Evolutionary conservation across 2,797 vertebrate species (phyloP).

Genomic region (Otolemur crassicaudatus): DNA sequence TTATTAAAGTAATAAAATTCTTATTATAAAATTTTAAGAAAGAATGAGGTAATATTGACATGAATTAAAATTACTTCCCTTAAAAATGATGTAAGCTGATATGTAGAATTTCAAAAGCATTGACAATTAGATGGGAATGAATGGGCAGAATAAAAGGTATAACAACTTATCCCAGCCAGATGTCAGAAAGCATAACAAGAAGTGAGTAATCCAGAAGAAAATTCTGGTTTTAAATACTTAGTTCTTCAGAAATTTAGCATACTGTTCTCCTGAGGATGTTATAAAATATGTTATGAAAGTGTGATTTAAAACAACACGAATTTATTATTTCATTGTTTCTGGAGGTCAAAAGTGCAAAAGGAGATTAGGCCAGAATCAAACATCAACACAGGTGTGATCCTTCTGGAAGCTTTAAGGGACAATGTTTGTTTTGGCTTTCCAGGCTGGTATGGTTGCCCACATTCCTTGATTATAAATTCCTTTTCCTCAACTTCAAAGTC

Average conservation of each 20-base stretch:
- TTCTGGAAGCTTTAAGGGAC: neutral
- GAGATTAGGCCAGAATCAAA: neutral
- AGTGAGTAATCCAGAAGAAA: neutral
- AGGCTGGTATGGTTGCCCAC: fast-evolving
- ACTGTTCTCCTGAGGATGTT: neutral
- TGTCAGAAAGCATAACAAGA: neutral
- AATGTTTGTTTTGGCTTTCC: neutral
- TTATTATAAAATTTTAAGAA: neutral
- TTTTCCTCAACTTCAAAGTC: neutral
- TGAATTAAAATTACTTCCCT: neutral
- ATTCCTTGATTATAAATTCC: neutral
- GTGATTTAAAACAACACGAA: neutral
- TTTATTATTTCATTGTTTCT: neutral
- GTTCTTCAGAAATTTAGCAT: neutral
- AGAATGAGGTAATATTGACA: neutral
- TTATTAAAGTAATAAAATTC: neutral
- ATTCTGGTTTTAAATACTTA: neutral
- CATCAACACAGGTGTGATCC: neutral
- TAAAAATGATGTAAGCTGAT: neutral
- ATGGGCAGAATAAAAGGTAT: neutral
- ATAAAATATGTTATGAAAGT: neutral
- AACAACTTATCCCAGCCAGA: neutral
- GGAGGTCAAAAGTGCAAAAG: neutral
- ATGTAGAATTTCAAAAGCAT: neutral
- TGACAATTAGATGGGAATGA: neutral